phyloP scores from a whole-genome alignment of 2,888 invertebrate genomes.

The Eugnorisma glareosa region DNA sequence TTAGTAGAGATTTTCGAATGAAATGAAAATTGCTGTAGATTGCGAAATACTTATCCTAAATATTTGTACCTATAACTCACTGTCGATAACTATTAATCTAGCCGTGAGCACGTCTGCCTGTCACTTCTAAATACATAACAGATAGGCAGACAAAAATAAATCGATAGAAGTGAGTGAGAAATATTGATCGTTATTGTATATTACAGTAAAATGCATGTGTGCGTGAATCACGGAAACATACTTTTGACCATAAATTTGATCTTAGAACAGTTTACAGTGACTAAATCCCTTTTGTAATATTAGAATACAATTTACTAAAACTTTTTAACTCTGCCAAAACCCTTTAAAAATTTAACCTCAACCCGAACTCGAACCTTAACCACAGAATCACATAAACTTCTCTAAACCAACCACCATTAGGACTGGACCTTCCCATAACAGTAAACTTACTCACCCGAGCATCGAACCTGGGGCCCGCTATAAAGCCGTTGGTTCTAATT shows the following conservation, averaged over 20 bases:
- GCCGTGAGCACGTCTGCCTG: background rate
- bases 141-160: slow-evolving; percentile 8
- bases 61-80: no score
- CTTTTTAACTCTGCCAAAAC: no score
- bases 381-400: slow-evolving; percentile 29
- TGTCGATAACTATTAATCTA: background rate
- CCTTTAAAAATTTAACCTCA: background rate
- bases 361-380: background rate
- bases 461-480: slow-evolving; percentile 39
- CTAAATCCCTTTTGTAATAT: no score
- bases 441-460: slow-evolving; percentile 48
- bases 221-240: no score
- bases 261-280: no score
- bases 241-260: no score
- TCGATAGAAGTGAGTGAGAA: slow-evolving; percentile 1
- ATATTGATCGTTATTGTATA: background rate
- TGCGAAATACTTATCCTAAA: no score
- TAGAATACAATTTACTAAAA: no score
- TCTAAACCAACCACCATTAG: slow-evolving; percentile 33
- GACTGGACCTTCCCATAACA: slow-evolving; percentile 43
- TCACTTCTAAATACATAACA: background rate
- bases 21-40: no score
- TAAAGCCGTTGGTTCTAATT: slow-evolving; percentile 53
- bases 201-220: background rate
- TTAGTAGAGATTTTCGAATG: no score